Evolutionary conservation across 53 echinoderm and acorn worm genomes (phyloP).

Genomic region (Astropecten irregularis): DNA sequence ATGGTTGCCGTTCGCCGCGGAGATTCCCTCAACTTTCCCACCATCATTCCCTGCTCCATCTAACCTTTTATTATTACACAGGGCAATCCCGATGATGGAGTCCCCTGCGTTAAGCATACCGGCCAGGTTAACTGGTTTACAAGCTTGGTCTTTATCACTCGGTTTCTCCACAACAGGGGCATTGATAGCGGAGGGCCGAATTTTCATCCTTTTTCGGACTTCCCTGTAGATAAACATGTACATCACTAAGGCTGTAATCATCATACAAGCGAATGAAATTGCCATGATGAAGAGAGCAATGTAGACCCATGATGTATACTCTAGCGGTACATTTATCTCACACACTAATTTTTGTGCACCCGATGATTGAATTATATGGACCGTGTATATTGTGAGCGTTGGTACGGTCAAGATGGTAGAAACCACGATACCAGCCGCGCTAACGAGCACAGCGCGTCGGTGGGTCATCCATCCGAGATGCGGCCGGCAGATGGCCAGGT

Average conservation of each 20-base stretch:
- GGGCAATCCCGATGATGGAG: slow-evolving; percentile 7
- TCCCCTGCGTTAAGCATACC: background rate
- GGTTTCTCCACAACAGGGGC: background rate
- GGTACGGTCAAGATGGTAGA: slow-evolving; percentile 57
- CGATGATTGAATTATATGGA: too few species aligned
- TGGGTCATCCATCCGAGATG: slow-evolving; percentile 68
- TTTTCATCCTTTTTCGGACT: slow-evolving; percentile 52
- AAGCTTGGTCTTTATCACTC: background rate
- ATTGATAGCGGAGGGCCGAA: background rate
- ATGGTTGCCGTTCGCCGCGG: background rate
- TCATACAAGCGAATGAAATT: slow-evolving; percentile 55
- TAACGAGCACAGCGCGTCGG: slow-evolving; percentile 33
- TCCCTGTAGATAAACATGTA: slow-evolving; percentile 74
- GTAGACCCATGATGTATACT: slow-evolving; percentile 10
- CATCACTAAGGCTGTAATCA: slow-evolving; percentile 64
- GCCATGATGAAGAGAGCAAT: slow-evolving; percentile 47
- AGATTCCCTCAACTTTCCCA: too few species aligned
- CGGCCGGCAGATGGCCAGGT: slow-evolving; percentile 69
- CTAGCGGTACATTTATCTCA: slow-evolving; percentile 7
- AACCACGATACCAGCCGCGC: slow-evolving; percentile 5
- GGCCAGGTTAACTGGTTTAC: background rate
- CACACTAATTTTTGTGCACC: background rate
- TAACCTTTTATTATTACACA: too few species aligned
- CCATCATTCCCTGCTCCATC: too few species aligned
- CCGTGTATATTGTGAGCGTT: slow-evolving; percentile 36